Conservation (phyloP, 2,888 invertebrate species). For the Galerucella calmariensis region DNA sequence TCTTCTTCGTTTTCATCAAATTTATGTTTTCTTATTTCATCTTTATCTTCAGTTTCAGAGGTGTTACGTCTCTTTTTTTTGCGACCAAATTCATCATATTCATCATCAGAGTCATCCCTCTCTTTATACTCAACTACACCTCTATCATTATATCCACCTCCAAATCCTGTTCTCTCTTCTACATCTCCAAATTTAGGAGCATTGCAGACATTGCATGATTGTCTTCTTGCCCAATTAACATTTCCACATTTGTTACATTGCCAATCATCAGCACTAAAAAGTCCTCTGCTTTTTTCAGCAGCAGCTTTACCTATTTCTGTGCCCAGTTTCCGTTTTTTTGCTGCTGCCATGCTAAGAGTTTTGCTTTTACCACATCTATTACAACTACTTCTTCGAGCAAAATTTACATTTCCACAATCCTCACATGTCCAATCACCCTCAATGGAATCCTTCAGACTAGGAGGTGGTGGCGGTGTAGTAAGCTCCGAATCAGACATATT, state of each 20-base stretch:
- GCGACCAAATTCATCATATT: constrained; percentile 86
- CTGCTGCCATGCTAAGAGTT: constrained; percentile 54
- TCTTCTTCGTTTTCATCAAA: constrained; percentile 44
- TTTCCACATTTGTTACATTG: constrained; percentile 99
- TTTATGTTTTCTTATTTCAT: constrained; percentile 13
- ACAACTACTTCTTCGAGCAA: constrained; percentile 89
- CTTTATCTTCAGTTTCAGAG: constrained; percentile 39
- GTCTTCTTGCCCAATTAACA: constrained; percentile 97
- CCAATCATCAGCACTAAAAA: constrained; percentile 98
- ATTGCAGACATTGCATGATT: constrained; percentile 98
- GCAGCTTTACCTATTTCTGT: constrained; percentile 98
- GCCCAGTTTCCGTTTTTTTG: constrained; percentile 84
- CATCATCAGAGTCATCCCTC: constrained; percentile 87
- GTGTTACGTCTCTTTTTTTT: constrained; percentile 55
- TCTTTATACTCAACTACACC: constrained; percentile 96
- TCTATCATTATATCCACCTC: constrained; percentile 94
- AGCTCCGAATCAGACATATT: constrained; percentile 55
- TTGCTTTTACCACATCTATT: constrained; percentile 86
- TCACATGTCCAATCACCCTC: constrained; percentile 76
- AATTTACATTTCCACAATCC: constrained; percentile 94
- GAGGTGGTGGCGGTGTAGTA: constrained; percentile 58
- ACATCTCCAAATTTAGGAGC: constrained; percentile 97
- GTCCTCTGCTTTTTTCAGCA: constrained; percentile 97
- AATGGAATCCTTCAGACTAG: constrained; percentile 44
- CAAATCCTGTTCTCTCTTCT: constrained; percentile 82